Evolutionary conservation across 2,797 vertebrate genomes (phyloP).

Genomic region (Myripristis murdjan): DNA sequence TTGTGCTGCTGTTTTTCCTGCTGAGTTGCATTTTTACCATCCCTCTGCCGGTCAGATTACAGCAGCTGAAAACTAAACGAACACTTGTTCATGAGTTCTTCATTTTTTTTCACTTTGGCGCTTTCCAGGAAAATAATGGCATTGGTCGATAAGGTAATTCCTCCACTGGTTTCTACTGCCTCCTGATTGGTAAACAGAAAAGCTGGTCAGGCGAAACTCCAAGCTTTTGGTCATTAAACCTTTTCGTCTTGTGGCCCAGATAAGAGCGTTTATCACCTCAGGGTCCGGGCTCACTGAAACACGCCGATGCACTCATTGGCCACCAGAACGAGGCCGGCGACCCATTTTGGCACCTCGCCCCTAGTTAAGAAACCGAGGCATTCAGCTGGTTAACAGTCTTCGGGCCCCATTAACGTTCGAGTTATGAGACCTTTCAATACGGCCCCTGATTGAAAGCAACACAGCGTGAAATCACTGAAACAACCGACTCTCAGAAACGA

Average conservation of each 20-base stretch:
- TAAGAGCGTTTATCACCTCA: neutral
- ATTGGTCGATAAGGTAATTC: conserved; percentile 33
- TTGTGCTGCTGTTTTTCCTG: too few species aligned
- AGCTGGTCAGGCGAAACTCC: conserved; percentile 16
- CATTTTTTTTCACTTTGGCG: conserved; percentile 23
- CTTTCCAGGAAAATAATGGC: conserved; percentile 1
- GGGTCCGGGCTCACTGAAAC: neutral
- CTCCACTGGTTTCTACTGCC: conserved; percentile 17
- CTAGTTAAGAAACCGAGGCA: conserved; percentile 16
- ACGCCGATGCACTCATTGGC: neutral
- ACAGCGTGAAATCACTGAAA: conserved; percentile 72
- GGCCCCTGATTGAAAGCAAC: conserved; percentile 73
- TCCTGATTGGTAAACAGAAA: conserved; percentile 40
- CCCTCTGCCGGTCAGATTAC: too few species aligned
- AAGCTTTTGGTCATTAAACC: conserved; percentile 18
- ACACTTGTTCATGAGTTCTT: too few species aligned
- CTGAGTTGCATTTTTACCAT: too few species aligned
- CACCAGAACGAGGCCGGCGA: neutral
- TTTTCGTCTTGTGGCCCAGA: conserved; percentile 30
- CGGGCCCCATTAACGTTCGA: conserved; percentile 42
- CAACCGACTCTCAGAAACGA: conserved; percentile 53
- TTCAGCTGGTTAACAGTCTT: conserved; percentile 48
- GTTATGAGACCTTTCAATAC: conserved; percentile 62
- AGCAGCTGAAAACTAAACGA: too few species aligned
- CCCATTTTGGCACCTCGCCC: conserved; percentile 7